Evolutionary conservation across 2,888 invertebrate genomes (phyloP), one percentile per base, ranked within the genome.

Genomic region (Julus scanicus): DNA sequence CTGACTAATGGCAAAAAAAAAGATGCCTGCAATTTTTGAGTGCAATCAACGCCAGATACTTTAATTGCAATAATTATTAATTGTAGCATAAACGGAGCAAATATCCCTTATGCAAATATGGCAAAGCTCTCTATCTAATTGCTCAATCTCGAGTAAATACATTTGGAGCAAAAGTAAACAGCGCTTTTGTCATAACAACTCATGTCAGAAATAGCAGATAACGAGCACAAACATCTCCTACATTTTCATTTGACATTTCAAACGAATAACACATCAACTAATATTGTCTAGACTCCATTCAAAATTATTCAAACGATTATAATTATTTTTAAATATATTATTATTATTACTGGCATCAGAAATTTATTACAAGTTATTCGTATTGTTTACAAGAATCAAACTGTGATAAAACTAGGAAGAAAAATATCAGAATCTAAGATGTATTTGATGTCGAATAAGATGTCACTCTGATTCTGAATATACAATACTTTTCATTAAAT

Each of bases 51-150:
- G 71, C 71, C 1, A 71, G 71, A 71, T 71, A 71, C 71, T 71
- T 71, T 71, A 71, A 71, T 71, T 71, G 71, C 71, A 71, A 71
- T 71, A 71, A 71, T 71, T 71, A 71, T 71, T 71, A 71, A 71
- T 71, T 29, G 71, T 71, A 71, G 71, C 71, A 71, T 71, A 71
- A 71, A 71, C 71, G 71, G 4, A n/a, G 71, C 20, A 71, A 71
- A 71, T 71, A 71, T 71, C 71, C 71, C 71, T 71, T 71, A 71
- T 71, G 71, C 20, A 71, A 71, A 71, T 71, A 71, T 2, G 8
- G 44, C 0, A 8, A 71, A 20, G 71, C 71, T 71, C 71, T 71
- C 71, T 71, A 71, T 71, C 71, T 71, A 71, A 71, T 71, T 71
- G 71, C 71, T 71, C 71, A 71, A 71, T 71, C 71, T 71, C 71